Evolutionary conservation across 64 coral and sea anemone species (phyloP).

Genomic region (Stichodactyla mertensii): DNA sequence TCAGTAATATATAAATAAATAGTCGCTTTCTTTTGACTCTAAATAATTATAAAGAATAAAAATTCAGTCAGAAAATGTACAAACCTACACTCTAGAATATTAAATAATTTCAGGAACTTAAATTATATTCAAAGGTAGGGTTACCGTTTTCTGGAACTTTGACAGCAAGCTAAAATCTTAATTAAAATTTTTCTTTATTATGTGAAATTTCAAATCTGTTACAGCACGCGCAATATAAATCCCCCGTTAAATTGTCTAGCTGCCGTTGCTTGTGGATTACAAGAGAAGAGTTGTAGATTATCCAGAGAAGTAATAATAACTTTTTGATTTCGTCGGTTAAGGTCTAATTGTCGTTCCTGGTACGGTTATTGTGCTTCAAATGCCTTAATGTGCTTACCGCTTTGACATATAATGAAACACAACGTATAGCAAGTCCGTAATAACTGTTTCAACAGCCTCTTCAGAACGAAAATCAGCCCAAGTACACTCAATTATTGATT

Average conservation of each 20-base stretch:
- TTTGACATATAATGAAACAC: neutral
- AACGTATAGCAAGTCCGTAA: neutral
- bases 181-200: neutral
- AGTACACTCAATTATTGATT: neutral
- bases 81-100: no score
- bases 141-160: no score
- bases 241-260: no score
- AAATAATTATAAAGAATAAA: no score
- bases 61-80: no score
- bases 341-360: neutral
- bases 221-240: neutral
- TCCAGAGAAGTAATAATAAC: neutral
- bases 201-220: neutral
- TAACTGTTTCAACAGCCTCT: neutral
- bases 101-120: no score
- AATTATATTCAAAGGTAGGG: no score
- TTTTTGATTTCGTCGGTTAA: neutral
- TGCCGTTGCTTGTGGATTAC: neutral
- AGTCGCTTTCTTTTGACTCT: no score
- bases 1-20: no score
- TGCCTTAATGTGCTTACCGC: neutral
- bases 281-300: neutral
- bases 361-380: neutral
- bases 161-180: neutral
- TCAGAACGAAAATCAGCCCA: neutral